Conservation (phyloP, 2,113 vertebrate genomes). For the Tragelaphus strepsiceros region DNA sequence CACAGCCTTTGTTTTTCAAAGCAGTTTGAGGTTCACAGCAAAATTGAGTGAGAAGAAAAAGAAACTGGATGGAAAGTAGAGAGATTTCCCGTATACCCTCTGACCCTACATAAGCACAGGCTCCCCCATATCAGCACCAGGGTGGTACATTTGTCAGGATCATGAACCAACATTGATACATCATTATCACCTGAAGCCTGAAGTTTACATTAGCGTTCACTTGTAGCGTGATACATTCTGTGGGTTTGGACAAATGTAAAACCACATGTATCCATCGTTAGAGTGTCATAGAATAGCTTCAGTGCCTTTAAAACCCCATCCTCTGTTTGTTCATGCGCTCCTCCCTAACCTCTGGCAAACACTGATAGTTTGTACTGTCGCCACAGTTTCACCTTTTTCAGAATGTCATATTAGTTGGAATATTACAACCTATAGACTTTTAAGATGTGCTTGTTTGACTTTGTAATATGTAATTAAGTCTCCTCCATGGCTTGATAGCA, state of each 20-base stretch:
- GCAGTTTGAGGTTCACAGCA: not conserved
- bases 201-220: not conserved
- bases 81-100: not conserved
- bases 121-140: rapidly evolving
- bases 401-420: not conserved
- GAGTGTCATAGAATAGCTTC: not conserved
- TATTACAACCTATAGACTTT: not conserved
- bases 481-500: not conserved
- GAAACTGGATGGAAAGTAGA: not conserved
- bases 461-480: not conserved
- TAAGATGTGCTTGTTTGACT: not conserved
- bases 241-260: not conserved
- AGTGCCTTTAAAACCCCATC: not conserved
- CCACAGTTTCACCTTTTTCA: not conserved
- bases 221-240: not conserved
- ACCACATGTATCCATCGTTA: too few species aligned
- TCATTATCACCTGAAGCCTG: not conserved
- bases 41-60: not conserved
- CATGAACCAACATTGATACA: too few species aligned
- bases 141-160: too few species aligned
- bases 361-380: not conserved
- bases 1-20: not conserved
- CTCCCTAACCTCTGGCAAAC: not conserved
- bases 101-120: rapidly evolving
- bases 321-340: not conserved